phyloP scores from a whole-genome alignment of 2,888 invertebrate genomes.

The Caradrina kadenii region DNA sequence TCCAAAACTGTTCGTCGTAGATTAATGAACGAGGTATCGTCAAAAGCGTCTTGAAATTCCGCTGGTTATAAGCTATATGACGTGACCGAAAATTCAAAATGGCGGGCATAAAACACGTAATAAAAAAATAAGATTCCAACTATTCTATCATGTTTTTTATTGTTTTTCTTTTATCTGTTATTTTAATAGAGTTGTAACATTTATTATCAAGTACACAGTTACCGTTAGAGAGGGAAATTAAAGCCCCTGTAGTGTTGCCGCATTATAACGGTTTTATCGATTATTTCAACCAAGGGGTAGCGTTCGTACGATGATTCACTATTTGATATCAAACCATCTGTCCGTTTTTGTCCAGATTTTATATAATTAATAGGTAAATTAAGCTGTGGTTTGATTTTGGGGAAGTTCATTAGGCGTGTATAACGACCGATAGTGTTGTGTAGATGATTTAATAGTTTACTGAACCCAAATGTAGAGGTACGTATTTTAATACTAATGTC shows the following conservation, averaged over 20 bases:
- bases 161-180: too few relatives aligned
- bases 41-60: too few relatives aligned
- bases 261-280: slow-evolving; percentile 62
- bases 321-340: slow-evolving; percentile 53
- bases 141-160: too few relatives aligned
- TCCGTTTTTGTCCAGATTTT: slow-evolving; percentile 48
- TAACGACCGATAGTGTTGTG: slow-evolving; percentile 7
- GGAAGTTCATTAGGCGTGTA: background rate
- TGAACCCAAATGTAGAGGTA: too few relatives aligned
- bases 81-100: too few relatives aligned
- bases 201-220: background rate
- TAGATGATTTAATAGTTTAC: background rate
- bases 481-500: too few relatives aligned
- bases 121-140: too few relatives aligned
- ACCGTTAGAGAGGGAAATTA: background rate
- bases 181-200: too few relatives aligned
- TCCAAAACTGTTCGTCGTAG: too few relatives aligned
- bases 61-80: too few relatives aligned
- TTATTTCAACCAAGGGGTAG: slow-evolving; percentile 43
- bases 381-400: slow-evolving; percentile 7
- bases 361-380: slow-evolving; percentile 32
- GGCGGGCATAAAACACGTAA: too few relatives aligned
- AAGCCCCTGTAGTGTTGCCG: slow-evolving; percentile 42
- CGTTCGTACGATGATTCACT: slow-evolving; percentile 43
- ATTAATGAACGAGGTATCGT: too few relatives aligned